Base-by-base conservation (phyloP, 1,140 invertebrate species). In the Pseudoatta argentina region DNA sequence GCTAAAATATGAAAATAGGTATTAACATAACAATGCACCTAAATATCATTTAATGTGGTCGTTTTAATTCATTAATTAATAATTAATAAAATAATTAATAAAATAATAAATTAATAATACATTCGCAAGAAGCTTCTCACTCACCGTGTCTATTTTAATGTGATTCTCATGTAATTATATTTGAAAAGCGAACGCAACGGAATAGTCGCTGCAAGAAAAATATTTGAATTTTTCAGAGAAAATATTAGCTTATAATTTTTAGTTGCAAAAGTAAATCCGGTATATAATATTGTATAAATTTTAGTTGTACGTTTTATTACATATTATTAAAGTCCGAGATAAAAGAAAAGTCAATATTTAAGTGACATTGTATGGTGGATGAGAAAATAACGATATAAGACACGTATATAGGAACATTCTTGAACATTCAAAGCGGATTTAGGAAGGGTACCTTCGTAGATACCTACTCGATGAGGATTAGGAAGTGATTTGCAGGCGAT, bases 401-500 rank as follows among this genome's bases (percentile, higher is more conserved):
- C 72, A 69, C 69, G 24, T 64, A 39, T 21, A 76, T 27, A 16
- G 63, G 14, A 86, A 75, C 73, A 81, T 90, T 87, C 88, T 85
- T 39, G 21, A 81, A 79, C 86, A 87, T 89, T 87, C 87, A 79
- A 88, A 81, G 75, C 72, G 89, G 89, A 91, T 91, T 91, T 91
- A 88, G 89, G 69, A 59, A 77, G 53, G 90, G 77, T 88, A 88
- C 89, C 85, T 90, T 72, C 64, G 77, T 78, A 78, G 87, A 87
- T 91, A 91, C 89, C 90, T 85, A 90, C 89, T 92, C 89, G 88
- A 91, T 88, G 89, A 92, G 91, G 91, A 92, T 92, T 92, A 92
- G 91, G 88, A 89, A 92, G 89, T 92, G 91, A 92, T 92, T 92
- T 92, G 91, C 91, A 91, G 91, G 89, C 90, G 92, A 92, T 91